Evolutionary conservation across 92 coral and sea anemone species (phyloP).

Genomic region (Desmophyllum pertusum): DNA sequence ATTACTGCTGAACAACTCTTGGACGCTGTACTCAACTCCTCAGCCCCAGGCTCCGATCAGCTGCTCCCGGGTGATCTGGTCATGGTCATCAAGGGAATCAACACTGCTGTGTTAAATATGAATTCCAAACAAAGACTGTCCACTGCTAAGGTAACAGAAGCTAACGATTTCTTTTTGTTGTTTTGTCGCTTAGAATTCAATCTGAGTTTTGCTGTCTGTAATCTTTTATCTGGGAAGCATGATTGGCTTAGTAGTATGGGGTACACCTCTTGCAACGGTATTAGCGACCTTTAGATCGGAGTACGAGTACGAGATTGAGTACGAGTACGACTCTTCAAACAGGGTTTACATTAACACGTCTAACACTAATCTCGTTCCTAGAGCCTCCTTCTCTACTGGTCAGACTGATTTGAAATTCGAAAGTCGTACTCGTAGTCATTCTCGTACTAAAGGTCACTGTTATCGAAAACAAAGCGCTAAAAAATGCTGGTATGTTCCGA

Average conservation of each 20-base stretch:
- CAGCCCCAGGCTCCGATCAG: slow-evolving; percentile 38
- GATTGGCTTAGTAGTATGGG: not conserved
- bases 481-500: no score
- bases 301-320: no score
- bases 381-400: no score
- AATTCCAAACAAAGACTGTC: slow-evolving; percentile 14
- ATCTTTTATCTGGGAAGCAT: not conserved
- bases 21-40: slow-evolving; percentile 53
- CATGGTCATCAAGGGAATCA: slow-evolving; percentile 50
- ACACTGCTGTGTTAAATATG: slow-evolving; percentile 20
- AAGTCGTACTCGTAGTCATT: no score
- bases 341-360: no score
- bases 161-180: not conserved
- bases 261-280: not conserved
- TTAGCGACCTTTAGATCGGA: no score
- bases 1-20: slow-evolving; percentile 55
- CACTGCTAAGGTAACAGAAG: slow-evolving; percentile 1
- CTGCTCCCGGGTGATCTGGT: slow-evolving; percentile 77
- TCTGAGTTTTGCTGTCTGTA: not conserved
- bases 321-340: no score
- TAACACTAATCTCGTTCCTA: no score
- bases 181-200: not conserved
- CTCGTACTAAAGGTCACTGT: no score
- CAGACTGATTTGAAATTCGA: no score
- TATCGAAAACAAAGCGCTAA: no score